Base-by-base conservation (phyloP, 2,797 vertebrate genomes). In the Cirrhinus molitorella region DNA sequence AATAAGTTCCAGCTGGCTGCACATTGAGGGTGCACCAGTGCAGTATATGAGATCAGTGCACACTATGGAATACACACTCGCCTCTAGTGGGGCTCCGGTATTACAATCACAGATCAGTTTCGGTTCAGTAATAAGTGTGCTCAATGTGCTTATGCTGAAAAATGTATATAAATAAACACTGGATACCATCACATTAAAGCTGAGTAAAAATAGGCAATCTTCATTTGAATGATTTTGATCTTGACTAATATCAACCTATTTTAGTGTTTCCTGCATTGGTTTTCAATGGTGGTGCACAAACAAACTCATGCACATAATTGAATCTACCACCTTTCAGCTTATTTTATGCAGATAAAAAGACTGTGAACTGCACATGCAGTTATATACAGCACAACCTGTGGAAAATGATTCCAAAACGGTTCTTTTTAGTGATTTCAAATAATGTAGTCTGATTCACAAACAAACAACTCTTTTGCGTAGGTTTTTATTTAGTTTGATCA, bases 1-100 rank as follows among this genome's bases (percentile, higher is more conserved):
- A 88, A 88, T 88, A 88, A 86, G 83, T 86, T 88, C 89, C 83
- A 88, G 79, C 80, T 86, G 81, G 76, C 83, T 85, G 75, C 85
- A 72, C 83, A 80, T 31, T 51, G 74, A 85, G 63, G 78, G 85
- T 57, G 65, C 65, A 72, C 63, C 40, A 67, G 31, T 23, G 47
- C 61, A 19, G 37, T 57, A 23, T 37, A 80, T n/a, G 53, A 80
- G 71, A 85, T 25, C 43, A 80, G 34, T 61, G 25, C 61, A 74
- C 57, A 80, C 34, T 70, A 73, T 45, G 17, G 21, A 51, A 63
- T 53, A 51, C 83, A 63, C 66, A 70, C 76, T 83, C 17, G 34
- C 72, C 19, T 65, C 28, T 55, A 65, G 45, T 53, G 43, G 21
- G 53, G 78, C 49, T 43, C 5, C 65, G 17, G 25, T 8, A 70